phyloP scores from a whole-genome alignment of 2,113 vertebrate species.

The Takifugu bimaculatus region DNA sequence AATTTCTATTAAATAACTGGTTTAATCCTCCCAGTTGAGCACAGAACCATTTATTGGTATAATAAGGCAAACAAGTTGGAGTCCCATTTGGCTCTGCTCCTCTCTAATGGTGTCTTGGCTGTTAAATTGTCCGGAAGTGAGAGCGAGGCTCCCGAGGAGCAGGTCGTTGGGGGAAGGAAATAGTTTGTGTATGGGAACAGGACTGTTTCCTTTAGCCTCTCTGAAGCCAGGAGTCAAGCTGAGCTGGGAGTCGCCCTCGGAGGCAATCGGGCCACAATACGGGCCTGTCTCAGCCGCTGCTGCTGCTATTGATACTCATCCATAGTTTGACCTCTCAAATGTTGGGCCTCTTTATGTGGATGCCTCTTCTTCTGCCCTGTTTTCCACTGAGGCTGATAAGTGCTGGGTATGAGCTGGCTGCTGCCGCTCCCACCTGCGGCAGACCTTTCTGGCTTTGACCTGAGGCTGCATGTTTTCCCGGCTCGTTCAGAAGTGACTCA shows the following conservation, averaged over 20 bases:
- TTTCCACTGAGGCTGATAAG: neutral
- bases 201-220: constrained; percentile 65
- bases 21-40: neutral
- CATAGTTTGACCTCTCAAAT: neutral
- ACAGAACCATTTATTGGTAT: neutral
- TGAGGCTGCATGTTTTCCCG: constrained; percentile 2
- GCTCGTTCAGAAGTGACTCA: constrained; percentile 41
- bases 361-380: neutral
- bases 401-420: constrained; percentile 14
- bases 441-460: constrained; percentile 12
- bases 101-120: constrained; percentile 20
- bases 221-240: constrained; percentile 57
- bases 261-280: neutral
- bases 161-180: constrained; percentile 65
- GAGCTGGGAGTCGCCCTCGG: constrained; percentile 30
- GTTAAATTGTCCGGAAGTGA: constrained; percentile 55
- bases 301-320: neutral
- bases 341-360: neutral
- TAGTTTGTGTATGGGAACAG: constrained; percentile 68
- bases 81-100: constrained; percentile 16
- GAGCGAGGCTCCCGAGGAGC: constrained; percentile 55
- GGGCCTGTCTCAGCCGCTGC: constrained; percentile 2
- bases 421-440: constrained; percentile 38
- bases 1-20: neutral
- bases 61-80: constrained; percentile 1